Evolutionary conservation across 2,113 vertebrate species (phyloP).

Genomic region (Strigops habroptila): DNA sequence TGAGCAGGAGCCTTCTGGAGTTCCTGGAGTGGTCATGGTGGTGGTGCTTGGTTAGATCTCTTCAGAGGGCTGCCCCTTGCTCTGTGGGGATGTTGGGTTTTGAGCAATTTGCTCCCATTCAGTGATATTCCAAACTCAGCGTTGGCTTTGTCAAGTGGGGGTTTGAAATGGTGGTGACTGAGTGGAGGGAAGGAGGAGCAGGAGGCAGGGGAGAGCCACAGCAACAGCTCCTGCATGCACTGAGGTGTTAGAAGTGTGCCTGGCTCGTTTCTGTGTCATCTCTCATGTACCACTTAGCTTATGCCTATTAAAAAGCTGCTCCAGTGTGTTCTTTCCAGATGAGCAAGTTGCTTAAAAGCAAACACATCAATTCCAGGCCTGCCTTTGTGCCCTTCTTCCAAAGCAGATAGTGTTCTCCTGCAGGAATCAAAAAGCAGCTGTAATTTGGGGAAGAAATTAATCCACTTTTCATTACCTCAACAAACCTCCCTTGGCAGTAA

Average conservation of each 20-base stretch:
- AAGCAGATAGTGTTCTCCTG: neutral
- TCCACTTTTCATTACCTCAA: neutral
- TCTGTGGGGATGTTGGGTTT: neutral
- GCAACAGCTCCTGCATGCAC: neutral
- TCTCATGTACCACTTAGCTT: neutral
- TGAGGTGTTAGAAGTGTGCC: neutral
- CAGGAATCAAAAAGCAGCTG: neutral
- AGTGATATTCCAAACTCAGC: neutral
- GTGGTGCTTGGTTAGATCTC: neutral
- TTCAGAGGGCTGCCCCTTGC: neutral
- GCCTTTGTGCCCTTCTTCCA: neutral
- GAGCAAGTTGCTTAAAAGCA: neutral
- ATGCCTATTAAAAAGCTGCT: neutral
- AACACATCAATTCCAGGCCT: neutral
- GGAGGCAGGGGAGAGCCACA: neutral
- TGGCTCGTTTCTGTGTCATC: neutral
- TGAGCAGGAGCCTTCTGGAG: neutral
- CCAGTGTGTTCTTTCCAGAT: neutral
- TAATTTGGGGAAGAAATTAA: neutral
- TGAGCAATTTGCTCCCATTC: neutral
- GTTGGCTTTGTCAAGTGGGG: neutral
- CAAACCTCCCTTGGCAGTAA: neutral
- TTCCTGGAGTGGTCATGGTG: accelerated
- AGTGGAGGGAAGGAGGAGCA: neutral
- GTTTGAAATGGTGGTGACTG: neutral